A percentile compares a stretch with the other conserved stretches of the same genome.
Evolutionary conservation across 2,113 vertebrate species (phyloP).

Genomic region (Nycticebus coucang): DNA sequence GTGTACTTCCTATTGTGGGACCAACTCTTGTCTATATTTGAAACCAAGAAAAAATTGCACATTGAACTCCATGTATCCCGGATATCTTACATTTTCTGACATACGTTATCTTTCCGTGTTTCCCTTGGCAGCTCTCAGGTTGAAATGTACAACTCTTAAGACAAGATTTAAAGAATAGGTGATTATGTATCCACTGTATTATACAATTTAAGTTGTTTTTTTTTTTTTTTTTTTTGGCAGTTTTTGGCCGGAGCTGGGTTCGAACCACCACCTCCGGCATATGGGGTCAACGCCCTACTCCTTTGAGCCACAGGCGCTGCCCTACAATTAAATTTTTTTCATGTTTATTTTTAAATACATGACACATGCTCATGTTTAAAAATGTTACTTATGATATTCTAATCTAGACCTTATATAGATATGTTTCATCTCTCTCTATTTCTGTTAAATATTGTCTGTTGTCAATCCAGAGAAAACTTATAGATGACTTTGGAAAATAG

Average conservation of each 20-base stretch:
- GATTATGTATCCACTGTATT: neutral
- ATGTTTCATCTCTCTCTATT: neutral
- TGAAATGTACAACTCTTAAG: conserved; percentile 41
- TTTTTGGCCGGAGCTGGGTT: no score
- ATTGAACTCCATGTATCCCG: neutral
- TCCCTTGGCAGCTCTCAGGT: neutral
- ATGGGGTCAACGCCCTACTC: no score
- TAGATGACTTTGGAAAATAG: neutral
- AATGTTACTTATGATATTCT: neutral
- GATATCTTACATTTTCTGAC: conserved; percentile 43
- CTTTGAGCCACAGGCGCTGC: no score
- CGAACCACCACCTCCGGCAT: no score
- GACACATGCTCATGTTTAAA: neutral
- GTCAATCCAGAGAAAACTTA: neutral
- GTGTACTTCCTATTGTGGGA: neutral
- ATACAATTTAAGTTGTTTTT: neutral
- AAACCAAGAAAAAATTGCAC: conserved; percentile 46
- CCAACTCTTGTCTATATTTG: neutral
- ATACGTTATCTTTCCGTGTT: conserved; percentile 8
- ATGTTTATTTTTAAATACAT: neutral
- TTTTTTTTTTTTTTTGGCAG: no score
- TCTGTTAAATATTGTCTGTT: neutral
- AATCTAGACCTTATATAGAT: neutral
- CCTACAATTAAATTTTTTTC: neutral
- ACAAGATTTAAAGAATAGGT: neutral